Evolutionary conservation across 2,888 invertebrate species (phyloP).

Genomic region (Tromatobia lineatoria): DNA sequence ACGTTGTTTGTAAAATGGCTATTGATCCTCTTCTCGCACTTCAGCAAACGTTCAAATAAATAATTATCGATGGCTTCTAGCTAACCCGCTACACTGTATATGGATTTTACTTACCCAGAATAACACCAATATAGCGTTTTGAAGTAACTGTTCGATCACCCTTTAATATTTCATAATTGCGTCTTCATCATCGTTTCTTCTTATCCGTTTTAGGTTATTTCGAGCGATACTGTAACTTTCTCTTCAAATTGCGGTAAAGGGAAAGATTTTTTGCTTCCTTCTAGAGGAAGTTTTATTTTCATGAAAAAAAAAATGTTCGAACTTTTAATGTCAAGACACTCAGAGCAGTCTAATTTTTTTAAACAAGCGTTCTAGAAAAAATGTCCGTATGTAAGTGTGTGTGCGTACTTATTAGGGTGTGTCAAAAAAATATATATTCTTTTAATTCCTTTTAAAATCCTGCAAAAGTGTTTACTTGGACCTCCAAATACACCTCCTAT

Average conservation of each 20-base stretch:
- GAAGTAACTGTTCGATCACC: constrained; percentile 19
- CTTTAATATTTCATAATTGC: constrained; percentile 27
- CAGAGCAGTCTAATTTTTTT: too few species aligned
- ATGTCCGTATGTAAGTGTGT: too few species aligned
- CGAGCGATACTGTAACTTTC: neutral
- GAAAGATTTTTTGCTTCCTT: too few species aligned
- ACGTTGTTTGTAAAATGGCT: constrained; percentile 8
- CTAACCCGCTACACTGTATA: neutral
- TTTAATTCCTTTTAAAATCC: too few species aligned
- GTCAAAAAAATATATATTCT: too few species aligned
- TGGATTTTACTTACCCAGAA: constrained; percentile 14
- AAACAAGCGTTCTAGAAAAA: too few species aligned
- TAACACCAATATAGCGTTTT: constrained; percentile 52
- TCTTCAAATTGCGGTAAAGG: neutral
- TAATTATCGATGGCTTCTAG: constrained; percentile 11
- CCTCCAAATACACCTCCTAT: too few species aligned
- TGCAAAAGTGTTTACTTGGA: too few species aligned
- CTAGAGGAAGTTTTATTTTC: too few species aligned
- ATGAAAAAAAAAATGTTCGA: too few species aligned
- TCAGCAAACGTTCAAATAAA: constrained; percentile 17
- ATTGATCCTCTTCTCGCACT: constrained; percentile 26
- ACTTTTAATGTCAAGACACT: too few species aligned
- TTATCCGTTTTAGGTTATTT: constrained; percentile 4
- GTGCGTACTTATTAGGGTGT: too few species aligned
- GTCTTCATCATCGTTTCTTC: constrained; percentile 43